These are phyloP conservation scores for Pantelozetes paolii DNA, from an alignment of 2,888 invertebrate genomes.

Conservation along the genomic window DNA sequence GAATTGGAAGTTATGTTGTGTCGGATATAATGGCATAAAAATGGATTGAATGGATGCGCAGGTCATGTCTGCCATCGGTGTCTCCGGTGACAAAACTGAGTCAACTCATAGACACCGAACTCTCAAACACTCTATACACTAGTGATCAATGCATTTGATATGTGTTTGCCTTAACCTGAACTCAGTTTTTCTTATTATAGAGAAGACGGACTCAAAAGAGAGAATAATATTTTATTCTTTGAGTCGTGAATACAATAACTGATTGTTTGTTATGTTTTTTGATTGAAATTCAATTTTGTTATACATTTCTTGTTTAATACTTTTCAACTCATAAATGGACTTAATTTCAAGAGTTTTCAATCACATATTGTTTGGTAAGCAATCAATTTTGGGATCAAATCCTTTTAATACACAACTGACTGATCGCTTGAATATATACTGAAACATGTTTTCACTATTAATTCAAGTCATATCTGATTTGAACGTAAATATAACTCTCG, in stretches of 20 bases:
- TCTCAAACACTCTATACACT: neutral
- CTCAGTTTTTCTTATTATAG: neutral
- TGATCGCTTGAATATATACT: no score
- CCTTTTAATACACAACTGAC: no score
- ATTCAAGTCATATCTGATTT: no score
- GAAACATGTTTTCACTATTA: no score
- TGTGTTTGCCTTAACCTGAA: constrained; percentile 13
- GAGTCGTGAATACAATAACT: neutral
- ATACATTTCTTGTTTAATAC: neutral
- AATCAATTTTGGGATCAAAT: no score
- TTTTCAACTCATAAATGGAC: neutral
- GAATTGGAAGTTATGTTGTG: neutral
- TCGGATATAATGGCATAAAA: neutral
- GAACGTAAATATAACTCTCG: no score
- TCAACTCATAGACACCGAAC: neutral
- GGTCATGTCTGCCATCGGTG: neutral
- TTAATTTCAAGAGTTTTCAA: neutral
- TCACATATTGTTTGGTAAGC: neutral
- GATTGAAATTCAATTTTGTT: neutral
- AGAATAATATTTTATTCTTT: neutral
- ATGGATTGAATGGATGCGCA: neutral
- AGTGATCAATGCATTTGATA: constrained; percentile 8
- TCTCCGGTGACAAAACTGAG: constrained; percentile 15
- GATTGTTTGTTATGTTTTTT: neutral
- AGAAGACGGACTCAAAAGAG: neutral